Evolutionary conservation across 1,140 invertebrate genomes (phyloP).

Genomic region (Ectropis grisescens): DNA sequence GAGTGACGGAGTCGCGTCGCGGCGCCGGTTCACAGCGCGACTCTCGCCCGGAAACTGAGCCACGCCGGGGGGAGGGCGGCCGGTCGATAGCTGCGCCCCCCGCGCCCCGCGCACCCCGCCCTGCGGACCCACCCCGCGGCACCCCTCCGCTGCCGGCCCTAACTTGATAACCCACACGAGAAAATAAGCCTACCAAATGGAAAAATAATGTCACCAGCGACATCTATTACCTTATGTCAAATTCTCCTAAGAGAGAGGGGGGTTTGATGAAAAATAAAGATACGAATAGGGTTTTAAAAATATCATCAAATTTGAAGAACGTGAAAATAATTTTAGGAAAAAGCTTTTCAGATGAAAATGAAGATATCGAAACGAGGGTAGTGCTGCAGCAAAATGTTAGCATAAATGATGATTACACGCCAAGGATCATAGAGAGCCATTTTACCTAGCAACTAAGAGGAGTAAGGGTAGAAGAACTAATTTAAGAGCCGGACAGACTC

Average conservation of each 20-base stretch:
- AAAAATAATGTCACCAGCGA: conserved; percentile 56
- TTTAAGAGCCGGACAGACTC: conserved; percentile 50
- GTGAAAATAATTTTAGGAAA: too few species aligned
- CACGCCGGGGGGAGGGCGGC: conserved; percentile 42
- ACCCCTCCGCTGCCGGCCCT: conserved; percentile 50
- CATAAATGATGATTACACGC: too few species aligned
- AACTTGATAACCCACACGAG: conserved; percentile 62
- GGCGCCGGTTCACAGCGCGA: conserved; percentile 58
- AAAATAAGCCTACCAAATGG: conserved; percentile 65
- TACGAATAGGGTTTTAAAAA: too few species aligned
- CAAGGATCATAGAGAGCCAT: too few species aligned
- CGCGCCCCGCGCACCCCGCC: conserved; percentile 36
- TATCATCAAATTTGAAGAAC: too few species aligned
- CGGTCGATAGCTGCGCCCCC: conserved; percentile 51
- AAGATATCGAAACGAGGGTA: too few species aligned
- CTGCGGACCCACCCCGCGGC: conserved; percentile 42
- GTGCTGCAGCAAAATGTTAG: too few species aligned
- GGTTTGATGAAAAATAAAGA: too few species aligned
- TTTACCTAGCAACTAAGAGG: conserved; percentile 1
- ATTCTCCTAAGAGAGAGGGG: too few species aligned
- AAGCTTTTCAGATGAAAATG: too few species aligned
- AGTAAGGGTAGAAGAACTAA: conserved; percentile 40
- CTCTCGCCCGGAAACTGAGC: conserved; percentile 65
- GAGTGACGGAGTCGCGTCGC: conserved; percentile 54
- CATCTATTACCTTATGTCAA: conserved; percentile 34